Base-by-base conservation (phyloP, 2,888 invertebrate species). In the Tipula lateralis region DNA sequence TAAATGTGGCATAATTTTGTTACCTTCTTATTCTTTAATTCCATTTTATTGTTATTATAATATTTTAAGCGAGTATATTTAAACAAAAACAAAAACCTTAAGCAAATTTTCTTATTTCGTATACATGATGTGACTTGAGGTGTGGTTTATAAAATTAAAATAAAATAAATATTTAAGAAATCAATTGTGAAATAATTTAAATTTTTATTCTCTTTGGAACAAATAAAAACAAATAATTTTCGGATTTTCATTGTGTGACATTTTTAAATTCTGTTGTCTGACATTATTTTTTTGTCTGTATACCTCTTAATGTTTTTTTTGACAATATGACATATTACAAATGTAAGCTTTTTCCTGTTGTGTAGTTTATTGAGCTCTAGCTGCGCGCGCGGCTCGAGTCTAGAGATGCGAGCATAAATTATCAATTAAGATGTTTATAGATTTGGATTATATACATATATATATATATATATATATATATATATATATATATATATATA, bases 41-140 rank as follows among this genome's bases (percentile, higher is more conserved):
- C 66, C 66, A 66, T 66, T 66, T 66, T 66, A 66, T 66, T 66
- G 66, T 66, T 66, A 66, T 66, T 66, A 66, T 24, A 66, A 66
- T 66, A n/a, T 66, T 66, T 66, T 66, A 66, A 66, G 66, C 66
- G 66, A 66, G 24, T 24, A 66, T 24, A 24, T 12, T 13, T 3
- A 39, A 39, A 66, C 19, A 66, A 19, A 66, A 66, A 19, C 19
- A 66, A 66, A 66, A 66, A 66, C 2, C 24, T 66, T 24, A 66
- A 66, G 66, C 66, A 19, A 66, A 66, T 66, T 66, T 66, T 66
- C 66, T 66, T 66, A 66, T 66, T 24, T 12, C 24, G 2, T 39
- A 39, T 39, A 39, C 16, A 24, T 66, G 66, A 66, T 66, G 66
- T 66, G 66, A 24, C 66, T 66, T 66, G 66, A 66, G 66, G 66